Evolutionary conservation across 2,888 invertebrate genomes (phyloP), one percentile per base, ranked within the genome.

Genomic region (Auanema sp.): DNA sequence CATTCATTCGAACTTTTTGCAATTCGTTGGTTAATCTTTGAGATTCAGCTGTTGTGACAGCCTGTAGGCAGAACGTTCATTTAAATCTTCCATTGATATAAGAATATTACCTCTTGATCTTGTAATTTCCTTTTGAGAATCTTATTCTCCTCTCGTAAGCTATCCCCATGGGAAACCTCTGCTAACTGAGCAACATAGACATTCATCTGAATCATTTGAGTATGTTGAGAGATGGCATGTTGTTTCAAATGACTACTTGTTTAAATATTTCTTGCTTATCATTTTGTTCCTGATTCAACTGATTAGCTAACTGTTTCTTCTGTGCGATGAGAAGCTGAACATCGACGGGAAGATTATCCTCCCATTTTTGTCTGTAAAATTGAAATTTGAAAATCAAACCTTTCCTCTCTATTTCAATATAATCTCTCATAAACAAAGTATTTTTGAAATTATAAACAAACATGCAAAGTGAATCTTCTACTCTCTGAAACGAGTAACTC

Each of bases 231-330:
- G 14, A 43, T 12, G 14, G 43, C 12, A 43, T 12, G 43, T 12
- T 43, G 3, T 53, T 12, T 25, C 12, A 53, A 24, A 21, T 40
- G 43, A 42, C 43, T n/a, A 80, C 80, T 76, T 81, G 80, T 67
- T 77, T 69, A 64, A 81, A 81, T 6, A 81, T 65, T 61, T 81
- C 81, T 16, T 77, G 79, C 61, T 81, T 81, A 41, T 81, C 81
- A 56, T 57, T 76, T 51, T 81, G 79, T 60, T 81, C 81, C 24
- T 81, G 64, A 23, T 80, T 77, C 55, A 81, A 66, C 50, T 81
- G 80, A 40, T 67, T 68, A n/a, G 78, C 69, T 16, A 80, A 66
- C 49, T 80, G 80, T 43, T 75, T 68, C 53, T 81, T 81, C 61
- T 81, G 78, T 16, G 72, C 71, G 61, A 75, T 66, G n/a, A 81